A percentile compares a stretch with the other conserved stretches of the same genome.
These are phyloP conservation scores for Papilio demoleus DNA, from an alignment of 2,888 invertebrate species.

Conservation along the genomic window DNA sequence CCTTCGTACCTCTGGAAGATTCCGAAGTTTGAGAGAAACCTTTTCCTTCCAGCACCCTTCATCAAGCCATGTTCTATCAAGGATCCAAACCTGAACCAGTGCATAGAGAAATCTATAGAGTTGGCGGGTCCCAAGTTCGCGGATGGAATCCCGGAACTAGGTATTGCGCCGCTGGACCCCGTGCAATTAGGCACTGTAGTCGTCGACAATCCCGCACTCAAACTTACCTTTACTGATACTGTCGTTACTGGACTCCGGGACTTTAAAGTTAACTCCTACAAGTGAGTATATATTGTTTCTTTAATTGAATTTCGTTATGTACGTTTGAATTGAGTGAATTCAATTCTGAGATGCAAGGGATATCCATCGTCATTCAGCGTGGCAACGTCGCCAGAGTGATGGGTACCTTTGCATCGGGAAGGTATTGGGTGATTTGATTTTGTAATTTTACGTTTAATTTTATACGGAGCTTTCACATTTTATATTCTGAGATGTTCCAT, in stretches of 20 bases:
- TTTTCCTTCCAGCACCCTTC: conserved; percentile 69
- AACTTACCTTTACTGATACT: conserved; percentile 73
- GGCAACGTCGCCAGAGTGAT: too few relatives aligned
- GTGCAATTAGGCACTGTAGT: conserved; percentile 73
- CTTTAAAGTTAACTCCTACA: conserved; percentile 68
- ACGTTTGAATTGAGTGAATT: too few relatives aligned
- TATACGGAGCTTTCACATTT: too few relatives aligned
- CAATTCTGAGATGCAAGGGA: too few relatives aligned
- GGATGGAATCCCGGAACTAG: conserved; percentile 75
- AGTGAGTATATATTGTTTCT: conserved; percentile 57
- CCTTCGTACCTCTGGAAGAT: neutral
- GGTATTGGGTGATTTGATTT: too few relatives aligned
- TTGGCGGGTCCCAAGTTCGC: conserved; percentile 65
- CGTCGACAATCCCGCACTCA: conserved; percentile 73
- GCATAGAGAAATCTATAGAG: conserved; percentile 64
- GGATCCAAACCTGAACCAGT: conserved; percentile 70
- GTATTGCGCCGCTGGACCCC: conserved; percentile 77
- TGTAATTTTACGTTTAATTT: too few relatives aligned
- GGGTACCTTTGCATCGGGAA: too few relatives aligned
- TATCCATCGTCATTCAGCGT: too few relatives aligned
- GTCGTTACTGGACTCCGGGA: conserved; percentile 73
- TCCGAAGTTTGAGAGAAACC: neutral
- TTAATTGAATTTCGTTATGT: neutral
- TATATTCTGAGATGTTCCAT: too few relatives aligned
- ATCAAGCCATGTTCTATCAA: conserved; percentile 74